These are phyloP conservation scores for Scaptomyza polygonia DNA, from an alignment of 2,888 invertebrate species.

Conservation along the genomic window DNA sequence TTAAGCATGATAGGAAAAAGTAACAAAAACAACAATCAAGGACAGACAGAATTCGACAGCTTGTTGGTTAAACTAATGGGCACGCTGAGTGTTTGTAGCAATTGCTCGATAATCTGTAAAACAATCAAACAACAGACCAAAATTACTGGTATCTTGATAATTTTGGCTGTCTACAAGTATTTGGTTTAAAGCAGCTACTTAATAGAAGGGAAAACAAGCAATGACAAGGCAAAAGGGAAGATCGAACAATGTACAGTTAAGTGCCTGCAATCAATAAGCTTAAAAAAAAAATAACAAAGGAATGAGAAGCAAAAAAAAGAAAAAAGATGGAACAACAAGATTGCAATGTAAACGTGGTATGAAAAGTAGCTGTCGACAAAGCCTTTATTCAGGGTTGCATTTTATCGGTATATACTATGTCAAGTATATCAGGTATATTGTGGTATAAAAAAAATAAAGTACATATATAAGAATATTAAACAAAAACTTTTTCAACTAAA, in stretches of 20 bases:
- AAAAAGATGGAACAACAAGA: background rate
- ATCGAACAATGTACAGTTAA: slow-evolving; percentile 6
- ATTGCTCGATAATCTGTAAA: slow-evolving; percentile 56
- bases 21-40: background rate
- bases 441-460: too few relatives aligned
- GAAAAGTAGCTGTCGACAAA: background rate
- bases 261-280: slow-evolving; percentile 3
- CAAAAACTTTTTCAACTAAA: background rate
- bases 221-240: background rate
- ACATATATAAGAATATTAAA: too few relatives aligned
- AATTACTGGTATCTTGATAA: slow-evolving; percentile 19
- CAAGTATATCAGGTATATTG: background rate
- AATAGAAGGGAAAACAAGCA: slow-evolving; percentile 1
- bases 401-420: too few relatives aligned
- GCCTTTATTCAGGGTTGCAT: background rate
- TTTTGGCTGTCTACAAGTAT: slow-evolving; percentile 7
- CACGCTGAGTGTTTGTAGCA: slow-evolving; percentile 19
- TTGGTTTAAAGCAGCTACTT: background rate
- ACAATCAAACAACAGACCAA: slow-evolving; percentile 28
- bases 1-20: background rate
- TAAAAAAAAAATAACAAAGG: background rate
- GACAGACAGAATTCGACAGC: slow-evolving; percentile 34
- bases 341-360: background rate
- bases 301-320: too few relatives aligned
- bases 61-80: slow-evolving; percentile 42